Percentiles rank a stretch among this genome's conserved stretches.
phyloP scores from a whole-genome alignment of 2,888 invertebrate genomes.

The Teleogryllus oceanicus region DNA sequence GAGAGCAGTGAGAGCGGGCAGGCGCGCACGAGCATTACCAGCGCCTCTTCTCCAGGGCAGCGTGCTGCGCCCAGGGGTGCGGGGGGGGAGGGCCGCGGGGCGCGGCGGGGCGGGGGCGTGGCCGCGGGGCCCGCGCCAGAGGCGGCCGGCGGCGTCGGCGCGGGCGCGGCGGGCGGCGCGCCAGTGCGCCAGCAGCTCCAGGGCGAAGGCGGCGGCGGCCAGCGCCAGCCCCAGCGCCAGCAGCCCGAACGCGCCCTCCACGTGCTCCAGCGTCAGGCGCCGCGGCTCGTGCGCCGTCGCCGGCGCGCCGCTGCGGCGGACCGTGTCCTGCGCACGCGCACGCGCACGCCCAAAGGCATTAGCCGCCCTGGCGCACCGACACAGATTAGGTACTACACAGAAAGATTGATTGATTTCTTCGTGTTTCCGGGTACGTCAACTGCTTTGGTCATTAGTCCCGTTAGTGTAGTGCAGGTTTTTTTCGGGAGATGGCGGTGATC shows the following conservation, averaged over 20 bases:
- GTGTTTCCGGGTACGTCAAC: too few relatives aligned
- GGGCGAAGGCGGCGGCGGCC: conserved; percentile 21
- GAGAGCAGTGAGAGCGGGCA: too few relatives aligned
- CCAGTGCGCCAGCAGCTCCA: conserved; percentile 20
- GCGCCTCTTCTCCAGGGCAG: too few relatives aligned
- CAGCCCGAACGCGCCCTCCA: conserved; percentile 28
- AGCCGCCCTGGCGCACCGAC: conserved; percentile 47
- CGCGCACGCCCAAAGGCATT: neutral
- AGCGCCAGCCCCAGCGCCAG: conserved; percentile 25
- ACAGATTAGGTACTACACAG: neutral
- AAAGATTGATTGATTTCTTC: too few relatives aligned
- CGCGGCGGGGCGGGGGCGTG: neutral
- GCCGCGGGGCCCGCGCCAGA: neutral
- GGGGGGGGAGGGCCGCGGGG: neutral
- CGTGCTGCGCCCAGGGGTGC: too few relatives aligned
- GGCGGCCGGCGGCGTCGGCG: neutral
- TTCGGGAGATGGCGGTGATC: too few relatives aligned
- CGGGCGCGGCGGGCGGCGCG: neutral
- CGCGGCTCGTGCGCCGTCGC: conserved; percentile 5
- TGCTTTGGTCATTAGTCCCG: too few relatives aligned
- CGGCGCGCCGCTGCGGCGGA: conserved; percentile 21
- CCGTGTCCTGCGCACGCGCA: conserved; percentile 24
- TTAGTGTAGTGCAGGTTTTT: too few relatives aligned
- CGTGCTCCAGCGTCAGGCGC: conserved; percentile 25
- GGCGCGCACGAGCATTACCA: too few relatives aligned